A percentile compares a stretch with the other conserved stretches of the same genome.
phyloP scores from a whole-genome alignment of 2,113 vertebrate species.

The Callocephalon fimbriatum region DNA sequence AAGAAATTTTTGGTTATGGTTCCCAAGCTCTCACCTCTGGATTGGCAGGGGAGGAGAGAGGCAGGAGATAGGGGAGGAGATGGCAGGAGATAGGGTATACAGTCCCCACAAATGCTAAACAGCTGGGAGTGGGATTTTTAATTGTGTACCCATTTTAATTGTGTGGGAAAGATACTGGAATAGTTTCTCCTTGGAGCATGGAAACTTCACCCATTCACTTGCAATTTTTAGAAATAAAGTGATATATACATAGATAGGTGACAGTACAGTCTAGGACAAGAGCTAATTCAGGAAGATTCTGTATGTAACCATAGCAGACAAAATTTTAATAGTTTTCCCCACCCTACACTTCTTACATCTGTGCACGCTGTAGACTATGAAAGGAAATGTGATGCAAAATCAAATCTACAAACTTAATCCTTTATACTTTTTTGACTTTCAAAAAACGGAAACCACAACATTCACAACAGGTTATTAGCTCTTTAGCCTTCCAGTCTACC shows the following conservation, averaged over 20 bases:
- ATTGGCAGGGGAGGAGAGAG: not conserved
- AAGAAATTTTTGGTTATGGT: too few species aligned
- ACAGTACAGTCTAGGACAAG: not conserved
- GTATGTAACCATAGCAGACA: not conserved
- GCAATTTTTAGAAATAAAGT: not conserved
- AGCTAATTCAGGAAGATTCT: not conserved
- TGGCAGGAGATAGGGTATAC: not conserved
- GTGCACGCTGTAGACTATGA: not conserved
- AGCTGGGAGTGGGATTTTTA: not conserved
- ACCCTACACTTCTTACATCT: not conserved
- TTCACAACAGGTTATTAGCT: not conserved
- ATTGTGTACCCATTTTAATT: not conserved
- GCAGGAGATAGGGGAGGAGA: not conserved
- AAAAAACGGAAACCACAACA: not conserved
- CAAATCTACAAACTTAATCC: not conserved
- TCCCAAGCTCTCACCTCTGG: too few species aligned
- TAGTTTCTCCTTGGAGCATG: not conserved
- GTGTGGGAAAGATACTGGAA: not conserved
- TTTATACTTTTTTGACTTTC: not conserved
- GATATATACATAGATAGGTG: not conserved
- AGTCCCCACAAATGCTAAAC: not conserved
- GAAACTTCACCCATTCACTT: not conserved
- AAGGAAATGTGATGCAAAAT: not conserved
- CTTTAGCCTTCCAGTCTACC: not conserved
- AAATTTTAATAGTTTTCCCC: not conserved